phyloP scores from a whole-genome alignment of 2,888 invertebrate genomes.

The Rotaria magnacalcarata region DNA sequence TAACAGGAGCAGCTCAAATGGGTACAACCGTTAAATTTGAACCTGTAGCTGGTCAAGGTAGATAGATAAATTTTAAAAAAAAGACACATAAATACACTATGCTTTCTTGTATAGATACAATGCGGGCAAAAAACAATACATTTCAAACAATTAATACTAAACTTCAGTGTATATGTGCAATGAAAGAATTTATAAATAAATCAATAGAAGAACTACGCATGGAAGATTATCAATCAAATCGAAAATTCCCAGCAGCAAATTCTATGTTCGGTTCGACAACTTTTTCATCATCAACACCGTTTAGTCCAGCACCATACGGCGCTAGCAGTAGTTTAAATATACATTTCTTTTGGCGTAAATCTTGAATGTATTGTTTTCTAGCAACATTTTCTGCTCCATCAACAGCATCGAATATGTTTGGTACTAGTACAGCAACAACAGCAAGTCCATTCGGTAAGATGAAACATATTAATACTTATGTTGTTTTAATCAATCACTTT shows the following conservation, averaged over 20 bases:
- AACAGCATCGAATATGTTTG: slow-evolving; percentile 25
- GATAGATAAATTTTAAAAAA: too few relatives aligned
- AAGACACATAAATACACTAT: too few relatives aligned
- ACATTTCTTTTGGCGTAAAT: not conserved
- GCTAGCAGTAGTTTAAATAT: not conserved
- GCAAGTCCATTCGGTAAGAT: not conserved
- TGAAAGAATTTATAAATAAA: slow-evolving; percentile 94
- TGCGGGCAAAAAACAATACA: slow-evolving; percentile 75
- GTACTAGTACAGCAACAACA: not conserved
- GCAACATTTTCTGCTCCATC: slow-evolving; percentile 24
- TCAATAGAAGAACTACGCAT: slow-evolving; percentile 69
- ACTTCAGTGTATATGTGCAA: slow-evolving; percentile 92
- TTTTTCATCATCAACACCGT: not conserved
- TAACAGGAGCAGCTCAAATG: not conserved
- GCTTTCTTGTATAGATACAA: slow-evolving; percentile 62
- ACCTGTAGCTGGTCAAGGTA: not conserved
- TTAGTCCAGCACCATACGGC: slow-evolving; percentile 15
- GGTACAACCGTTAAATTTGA: not conserved
- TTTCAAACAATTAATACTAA: slow-evolving; percentile 78
- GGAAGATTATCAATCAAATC: slow-evolving; percentile 46
- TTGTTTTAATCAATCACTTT: not conserved
- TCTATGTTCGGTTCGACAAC: not conserved
- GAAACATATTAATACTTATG: not conserved
- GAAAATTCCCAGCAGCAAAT: slow-evolving; percentile 40
- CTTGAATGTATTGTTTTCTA: not conserved